phyloP scores from a whole-genome alignment of 1,140 invertebrate genomes.

The Pygmarrhopalites habei region DNA sequence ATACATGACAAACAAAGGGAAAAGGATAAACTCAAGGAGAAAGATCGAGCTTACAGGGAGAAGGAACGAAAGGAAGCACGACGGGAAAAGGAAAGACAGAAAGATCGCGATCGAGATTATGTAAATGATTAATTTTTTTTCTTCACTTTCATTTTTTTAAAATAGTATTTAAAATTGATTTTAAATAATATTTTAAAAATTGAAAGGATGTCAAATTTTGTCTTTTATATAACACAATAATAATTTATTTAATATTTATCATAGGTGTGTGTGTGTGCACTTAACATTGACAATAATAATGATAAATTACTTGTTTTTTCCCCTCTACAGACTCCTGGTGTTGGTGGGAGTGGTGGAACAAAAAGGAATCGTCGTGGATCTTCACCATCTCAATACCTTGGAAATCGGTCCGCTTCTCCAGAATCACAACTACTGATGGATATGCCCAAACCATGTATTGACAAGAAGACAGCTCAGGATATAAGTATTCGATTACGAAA shows the following conservation, averaged over 20 bases:
- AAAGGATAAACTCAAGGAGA: constrained; percentile 16
- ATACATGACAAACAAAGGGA: constrained; percentile 12
- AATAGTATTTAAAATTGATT: too few species aligned
- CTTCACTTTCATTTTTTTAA: too few species aligned
- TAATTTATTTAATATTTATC: too few species aligned
- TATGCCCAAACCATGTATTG: constrained; percentile 41
- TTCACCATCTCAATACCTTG: constrained; percentile 11
- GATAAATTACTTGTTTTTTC: too few species aligned
- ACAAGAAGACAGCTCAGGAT: constrained; percentile 71
- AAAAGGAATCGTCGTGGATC: constrained; percentile 15
- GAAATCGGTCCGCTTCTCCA: constrained; percentile 1
- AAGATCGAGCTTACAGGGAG: constrained; percentile 11
- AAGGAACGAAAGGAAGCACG: constrained; percentile 19
- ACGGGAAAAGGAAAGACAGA: background rate
- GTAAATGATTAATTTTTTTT: too few species aligned
- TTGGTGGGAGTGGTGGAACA: too few species aligned
- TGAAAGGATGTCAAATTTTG: too few species aligned
- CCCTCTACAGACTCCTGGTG: too few species aligned
- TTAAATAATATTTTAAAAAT: too few species aligned
- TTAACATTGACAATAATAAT: too few species aligned
- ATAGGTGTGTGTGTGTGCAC: too few species aligned
- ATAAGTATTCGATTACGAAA: constrained; percentile 87
- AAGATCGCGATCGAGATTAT: constrained; percentile 18
- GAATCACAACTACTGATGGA: background rate
- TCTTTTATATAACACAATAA: too few species aligned